These are phyloP conservation scores for Tetranychus truncatus DNA, from an alignment of 2,888 invertebrate species.

Conservation along the genomic window DNA sequence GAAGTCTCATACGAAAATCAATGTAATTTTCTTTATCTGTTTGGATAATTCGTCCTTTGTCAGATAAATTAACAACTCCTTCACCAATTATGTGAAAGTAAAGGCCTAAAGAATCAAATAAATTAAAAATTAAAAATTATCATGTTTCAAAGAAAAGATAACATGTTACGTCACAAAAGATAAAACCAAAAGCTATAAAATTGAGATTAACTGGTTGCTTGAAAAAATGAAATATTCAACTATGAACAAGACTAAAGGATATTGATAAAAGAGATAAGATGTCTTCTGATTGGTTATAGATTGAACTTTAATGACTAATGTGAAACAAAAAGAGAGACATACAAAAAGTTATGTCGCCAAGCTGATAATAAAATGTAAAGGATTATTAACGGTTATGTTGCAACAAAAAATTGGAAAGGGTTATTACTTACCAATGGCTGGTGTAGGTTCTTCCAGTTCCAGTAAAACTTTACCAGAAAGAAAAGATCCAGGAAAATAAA, in stretches of 20 bases:
- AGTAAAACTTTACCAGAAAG: constrained; percentile 74
- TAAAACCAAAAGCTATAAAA: background rate
- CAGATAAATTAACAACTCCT: constrained; percentile 60
- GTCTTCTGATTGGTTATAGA: too few relatives aligned
- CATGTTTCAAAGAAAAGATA: background rate
- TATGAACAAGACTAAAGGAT: background rate
- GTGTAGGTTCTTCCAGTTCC: constrained; percentile 79
- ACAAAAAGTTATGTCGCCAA: background rate
- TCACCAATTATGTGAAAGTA: constrained; percentile 87
- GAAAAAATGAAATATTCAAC: background rate
- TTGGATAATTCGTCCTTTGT: constrained; percentile 20
- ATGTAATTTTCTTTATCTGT: constrained; percentile 83
- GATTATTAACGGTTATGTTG: background rate
- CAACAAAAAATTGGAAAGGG: background rate
- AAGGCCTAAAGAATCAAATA: constrained; percentile 36
- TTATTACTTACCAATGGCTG: constrained; percentile 52
- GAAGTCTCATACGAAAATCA: constrained; percentile 74
- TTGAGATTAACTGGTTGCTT: background rate
- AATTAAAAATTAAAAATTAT: background rate
- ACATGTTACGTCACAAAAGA: background rate
- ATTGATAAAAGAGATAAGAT: too few relatives aligned
- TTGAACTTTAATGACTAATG: too few relatives aligned
- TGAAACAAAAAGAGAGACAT: background rate
- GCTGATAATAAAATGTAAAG: background rate
- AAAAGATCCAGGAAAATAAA: constrained; percentile 85